Base-by-base conservation (phyloP, 2,888 invertebrate species). In the Tridacna gigas region DNA sequence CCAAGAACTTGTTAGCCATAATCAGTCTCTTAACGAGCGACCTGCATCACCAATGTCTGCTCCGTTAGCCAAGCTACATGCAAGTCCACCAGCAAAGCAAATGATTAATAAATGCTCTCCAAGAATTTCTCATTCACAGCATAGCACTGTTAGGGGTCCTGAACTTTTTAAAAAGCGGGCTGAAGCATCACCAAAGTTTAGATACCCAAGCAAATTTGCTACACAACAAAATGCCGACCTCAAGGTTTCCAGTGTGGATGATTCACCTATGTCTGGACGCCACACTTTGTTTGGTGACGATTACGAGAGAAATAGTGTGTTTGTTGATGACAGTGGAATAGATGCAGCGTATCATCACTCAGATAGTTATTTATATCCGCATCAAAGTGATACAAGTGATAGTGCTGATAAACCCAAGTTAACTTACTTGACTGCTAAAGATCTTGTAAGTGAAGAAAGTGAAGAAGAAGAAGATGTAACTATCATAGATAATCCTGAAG, bases 341-440 rank as follows among this genome's bases (percentile, higher is more conserved):
- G 26, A 25, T 0, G 71, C 26, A n/a, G 28, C 28, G 0, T 12
- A 20, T 4, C 48, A 65, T 77, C 37, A 63, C 2, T 1, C 26
- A 9, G 78, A 80, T 15, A 48, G 37, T 25, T 77, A 77, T 47
- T 60, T 77, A 26, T 56, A 77, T 37, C 65, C 75, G 56, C 26
- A 63, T 22, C 63, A 51, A 37, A 18, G 22, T 45, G 71, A 18
- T 47, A 37, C 13, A 15, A 67, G 28, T n/a, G 51, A 4, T 4
- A 51, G 18, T 51, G 13, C 7, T 25, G 51, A 71, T 51, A 71
- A n/a, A 22, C 48, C 45, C 13, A 51, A 22, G 25, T 15, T 89
- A 18, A 89, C 80, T 28, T 90, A 90, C 56, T 60, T 89, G 11
- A 82, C 86, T 25, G 85, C 89, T 22, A 85, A 84, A 74, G 89